Conservation (phyloP, 1,140 invertebrate species). For the Ctenoplectra terminalis region DNA sequence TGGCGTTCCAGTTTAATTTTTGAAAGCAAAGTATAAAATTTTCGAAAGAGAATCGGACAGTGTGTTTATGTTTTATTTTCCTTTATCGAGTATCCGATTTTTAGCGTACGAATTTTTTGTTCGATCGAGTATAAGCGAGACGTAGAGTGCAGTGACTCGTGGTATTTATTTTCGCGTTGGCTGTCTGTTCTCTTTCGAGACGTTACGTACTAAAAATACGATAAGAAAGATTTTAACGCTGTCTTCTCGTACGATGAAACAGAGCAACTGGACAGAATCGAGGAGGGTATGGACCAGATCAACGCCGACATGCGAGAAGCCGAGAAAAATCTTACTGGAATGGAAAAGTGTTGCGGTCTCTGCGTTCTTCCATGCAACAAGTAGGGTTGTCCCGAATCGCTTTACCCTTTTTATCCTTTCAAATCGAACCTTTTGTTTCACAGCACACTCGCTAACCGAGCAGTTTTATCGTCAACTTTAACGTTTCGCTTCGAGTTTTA, state of each 20-base stretch:
- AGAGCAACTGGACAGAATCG: constrained; percentile 99
- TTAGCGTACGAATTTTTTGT: not conserved
- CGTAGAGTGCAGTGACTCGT: constrained; percentile 4
- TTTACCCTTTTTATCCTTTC: not conserved
- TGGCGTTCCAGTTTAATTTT: constrained; percentile 3
- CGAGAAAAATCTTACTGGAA: constrained; percentile 99
- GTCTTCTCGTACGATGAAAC: constrained; percentile 71
- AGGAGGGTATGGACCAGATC: constrained; percentile 99
- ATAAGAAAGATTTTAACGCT: constrained; percentile 31
- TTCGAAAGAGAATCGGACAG: constrained; percentile 38
- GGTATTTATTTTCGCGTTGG: constrained; percentile 1
- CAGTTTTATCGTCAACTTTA: not conserved
- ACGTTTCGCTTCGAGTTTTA: not conserved
- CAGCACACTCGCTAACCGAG: not conserved
- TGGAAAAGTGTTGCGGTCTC: constrained; percentile 99
- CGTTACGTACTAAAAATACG: not conserved
- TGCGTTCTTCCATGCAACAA: constrained; percentile 99
- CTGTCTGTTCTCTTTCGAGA: constrained; percentile 56
- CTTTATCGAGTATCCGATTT: not conserved
- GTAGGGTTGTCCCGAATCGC: constrained; percentile 83
- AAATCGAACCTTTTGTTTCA: constrained; percentile 8
- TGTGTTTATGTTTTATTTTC: not conserved
- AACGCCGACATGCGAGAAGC: constrained; percentile 99
- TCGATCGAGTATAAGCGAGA: not conserved
- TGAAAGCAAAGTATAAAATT: not conserved